phyloP scores from a whole-genome alignment of 2,888 invertebrate species.

The Bembecia ichneumoniformis region DNA sequence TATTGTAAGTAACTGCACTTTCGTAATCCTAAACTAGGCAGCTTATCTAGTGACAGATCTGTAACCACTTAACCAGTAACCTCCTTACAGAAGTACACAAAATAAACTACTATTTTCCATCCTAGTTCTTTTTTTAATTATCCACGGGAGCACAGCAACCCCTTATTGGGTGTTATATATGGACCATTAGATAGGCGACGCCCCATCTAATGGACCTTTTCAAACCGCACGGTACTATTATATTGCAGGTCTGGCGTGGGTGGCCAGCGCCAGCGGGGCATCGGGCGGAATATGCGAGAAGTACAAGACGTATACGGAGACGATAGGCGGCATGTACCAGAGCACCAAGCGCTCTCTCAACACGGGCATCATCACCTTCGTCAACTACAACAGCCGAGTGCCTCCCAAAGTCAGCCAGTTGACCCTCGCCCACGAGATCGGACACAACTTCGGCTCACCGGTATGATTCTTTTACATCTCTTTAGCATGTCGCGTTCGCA shows the following conservation, averaged over 20 bases:
- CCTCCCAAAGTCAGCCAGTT: slow-evolving; percentile 98
- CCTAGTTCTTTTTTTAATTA: too few species aligned
- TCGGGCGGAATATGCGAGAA: slow-evolving; percentile 99
- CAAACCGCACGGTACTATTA: too few species aligned
- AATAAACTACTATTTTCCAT: too few species aligned
- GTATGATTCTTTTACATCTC: slow-evolving; percentile 57
- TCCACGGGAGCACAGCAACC: too few species aligned
- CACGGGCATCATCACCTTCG: slow-evolving; percentile 98
- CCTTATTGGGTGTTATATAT: too few species aligned
- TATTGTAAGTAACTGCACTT: too few species aligned
- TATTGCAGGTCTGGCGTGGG: slow-evolving; percentile 92
- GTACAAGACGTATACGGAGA: slow-evolving; percentile 97
- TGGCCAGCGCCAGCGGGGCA: slow-evolving; percentile 96
- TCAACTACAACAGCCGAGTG: slow-evolving; percentile 97
- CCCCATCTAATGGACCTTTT: too few species aligned
- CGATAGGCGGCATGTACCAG: slow-evolving; percentile 93
- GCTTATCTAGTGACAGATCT: too few species aligned
- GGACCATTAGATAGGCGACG: too few species aligned
- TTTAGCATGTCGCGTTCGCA: background rate
- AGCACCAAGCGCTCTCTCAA: slow-evolving; percentile 95
- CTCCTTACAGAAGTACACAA: too few species aligned
- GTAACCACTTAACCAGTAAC: too few species aligned
- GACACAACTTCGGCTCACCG: slow-evolving; percentile 99
- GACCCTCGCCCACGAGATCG: slow-evolving; percentile 98
- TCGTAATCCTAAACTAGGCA: too few species aligned